These are phyloP conservation scores for Mesoclemmys tuberculata DNA, from an alignment of 2,113 vertebrate species.

Conservation along the genomic window DNA sequence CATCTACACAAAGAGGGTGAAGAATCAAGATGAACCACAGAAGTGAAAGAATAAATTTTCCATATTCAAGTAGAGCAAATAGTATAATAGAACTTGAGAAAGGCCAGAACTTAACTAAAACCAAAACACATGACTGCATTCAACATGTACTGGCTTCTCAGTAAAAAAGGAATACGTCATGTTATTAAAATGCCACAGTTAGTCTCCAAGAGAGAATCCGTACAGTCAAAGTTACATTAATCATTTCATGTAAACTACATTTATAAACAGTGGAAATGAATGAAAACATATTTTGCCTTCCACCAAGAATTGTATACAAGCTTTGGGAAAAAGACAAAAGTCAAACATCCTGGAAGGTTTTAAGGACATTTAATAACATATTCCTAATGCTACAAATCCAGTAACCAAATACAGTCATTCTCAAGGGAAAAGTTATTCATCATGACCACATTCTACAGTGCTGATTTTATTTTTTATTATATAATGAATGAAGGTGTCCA, in stretches of 20 bases:
- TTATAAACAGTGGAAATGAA: constrained; percentile 63
- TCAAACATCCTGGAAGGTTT: neutral
- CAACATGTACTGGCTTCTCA: constrained; percentile 64
- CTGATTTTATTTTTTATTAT: neutral
- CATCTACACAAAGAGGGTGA: constrained; percentile 40
- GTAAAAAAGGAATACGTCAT: constrained; percentile 76
- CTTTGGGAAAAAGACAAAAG: neutral
- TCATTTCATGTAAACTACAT: constrained; percentile 72
- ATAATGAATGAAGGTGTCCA: neutral
- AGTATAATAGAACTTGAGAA: constrained; percentile 38
- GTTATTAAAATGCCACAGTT: constrained; percentile 74
- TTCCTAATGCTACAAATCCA: neutral
- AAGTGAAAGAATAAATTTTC: constrained; percentile 44
- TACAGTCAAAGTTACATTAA: constrained; percentile 66
- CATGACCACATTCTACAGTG: neutral
- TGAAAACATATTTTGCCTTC: constrained; percentile 32
- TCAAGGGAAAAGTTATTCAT: neutral
- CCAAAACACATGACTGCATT: constrained; percentile 65
- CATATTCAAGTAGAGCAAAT: constrained; percentile 55
- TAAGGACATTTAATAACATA: neutral
- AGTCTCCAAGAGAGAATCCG: constrained; percentile 70
- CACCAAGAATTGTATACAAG: constrained; percentile 28
- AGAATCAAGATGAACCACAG: constrained; percentile 32
- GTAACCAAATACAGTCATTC: neutral
- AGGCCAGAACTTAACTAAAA: constrained; percentile 72